These are phyloP conservation scores for Aphelenchoides besseyi DNA, from an alignment of 1,140 invertebrate species.

Conservation along the genomic window DNA sequence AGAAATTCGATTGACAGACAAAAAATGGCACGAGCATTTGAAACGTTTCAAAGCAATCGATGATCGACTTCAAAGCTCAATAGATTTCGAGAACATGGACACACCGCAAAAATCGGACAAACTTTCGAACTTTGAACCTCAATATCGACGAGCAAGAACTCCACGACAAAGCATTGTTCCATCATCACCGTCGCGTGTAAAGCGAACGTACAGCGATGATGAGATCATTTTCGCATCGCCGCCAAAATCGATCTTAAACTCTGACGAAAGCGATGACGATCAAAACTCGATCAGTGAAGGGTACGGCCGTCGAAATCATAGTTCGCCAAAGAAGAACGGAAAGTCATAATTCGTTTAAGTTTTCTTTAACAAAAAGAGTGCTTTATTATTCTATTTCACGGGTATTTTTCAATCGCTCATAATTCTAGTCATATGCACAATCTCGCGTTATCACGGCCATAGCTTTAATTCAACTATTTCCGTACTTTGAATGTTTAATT, in stretches of 20 bases:
- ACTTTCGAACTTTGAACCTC: neutral
- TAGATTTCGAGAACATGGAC: neutral
- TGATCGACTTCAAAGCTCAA: neutral
- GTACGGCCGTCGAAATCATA: too few relatives aligned
- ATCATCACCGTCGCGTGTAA: neutral
- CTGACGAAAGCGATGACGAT: conserved; percentile 11
- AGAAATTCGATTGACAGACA: conserved; percentile 33
- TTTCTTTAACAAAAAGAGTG: too few relatives aligned
- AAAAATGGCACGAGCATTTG: conserved; percentile 35
- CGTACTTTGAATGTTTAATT: too few relatives aligned
- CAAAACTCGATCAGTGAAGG: too few relatives aligned
- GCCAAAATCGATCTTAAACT: neutral
- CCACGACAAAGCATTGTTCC: neutral
- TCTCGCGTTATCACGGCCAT: too few relatives aligned
- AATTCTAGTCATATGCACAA: too few relatives aligned
- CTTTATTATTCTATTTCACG: too few relatives aligned
- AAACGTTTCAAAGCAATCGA: conserved; percentile 28
- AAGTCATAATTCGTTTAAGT: too few relatives aligned
- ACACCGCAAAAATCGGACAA: neutral
- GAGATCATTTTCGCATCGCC: conserved; percentile 3
- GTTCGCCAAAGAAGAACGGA: too few relatives aligned
- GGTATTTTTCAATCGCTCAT: too few relatives aligned
- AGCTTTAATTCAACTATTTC: too few relatives aligned
- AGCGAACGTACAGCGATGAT: neutral
- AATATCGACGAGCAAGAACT: neutral